Conservation (phyloP, 2,113 vertebrate species). For the Pelodiscus sinensis region DNA sequence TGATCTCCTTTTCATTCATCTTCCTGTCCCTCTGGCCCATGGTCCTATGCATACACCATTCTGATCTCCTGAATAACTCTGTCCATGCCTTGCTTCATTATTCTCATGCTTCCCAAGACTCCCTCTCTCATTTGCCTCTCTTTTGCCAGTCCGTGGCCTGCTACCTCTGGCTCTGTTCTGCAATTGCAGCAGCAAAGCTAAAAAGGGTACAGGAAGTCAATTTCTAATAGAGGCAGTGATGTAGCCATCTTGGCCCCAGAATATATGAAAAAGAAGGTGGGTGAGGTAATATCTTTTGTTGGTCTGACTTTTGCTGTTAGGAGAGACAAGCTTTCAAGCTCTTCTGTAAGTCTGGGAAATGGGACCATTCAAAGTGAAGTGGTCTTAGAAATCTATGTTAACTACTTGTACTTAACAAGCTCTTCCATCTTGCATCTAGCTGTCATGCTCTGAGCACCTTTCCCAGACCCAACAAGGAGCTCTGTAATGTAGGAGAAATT, state of each 20-base stretch:
- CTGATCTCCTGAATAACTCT: background rate
- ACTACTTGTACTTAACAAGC: background rate
- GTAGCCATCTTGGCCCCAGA: background rate
- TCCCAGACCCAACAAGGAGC: background rate
- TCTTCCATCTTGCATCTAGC: background rate
- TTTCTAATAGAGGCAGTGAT: background rate
- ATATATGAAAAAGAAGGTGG: background rate
- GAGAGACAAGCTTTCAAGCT: background rate
- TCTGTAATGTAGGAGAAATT: background rate
- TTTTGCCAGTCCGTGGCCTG: background rate
- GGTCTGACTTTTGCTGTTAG: background rate
- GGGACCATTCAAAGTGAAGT: background rate
- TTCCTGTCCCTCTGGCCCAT: background rate
- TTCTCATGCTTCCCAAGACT: background rate
- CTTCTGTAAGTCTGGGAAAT: background rate
- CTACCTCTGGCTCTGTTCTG: background rate
- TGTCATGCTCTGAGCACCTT: background rate
- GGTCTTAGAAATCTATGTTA: background rate
- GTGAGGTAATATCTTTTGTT: background rate
- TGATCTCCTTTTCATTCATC: background rate
- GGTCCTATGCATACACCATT: background rate
- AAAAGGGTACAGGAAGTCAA: slow-evolving; percentile 8
- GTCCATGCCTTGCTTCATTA: background rate
- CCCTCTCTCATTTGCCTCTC: background rate
- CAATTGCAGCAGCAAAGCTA: background rate